phyloP scores from a whole-genome alignment of 2,113 vertebrate genomes.

The Rhinogobius similis region DNA sequence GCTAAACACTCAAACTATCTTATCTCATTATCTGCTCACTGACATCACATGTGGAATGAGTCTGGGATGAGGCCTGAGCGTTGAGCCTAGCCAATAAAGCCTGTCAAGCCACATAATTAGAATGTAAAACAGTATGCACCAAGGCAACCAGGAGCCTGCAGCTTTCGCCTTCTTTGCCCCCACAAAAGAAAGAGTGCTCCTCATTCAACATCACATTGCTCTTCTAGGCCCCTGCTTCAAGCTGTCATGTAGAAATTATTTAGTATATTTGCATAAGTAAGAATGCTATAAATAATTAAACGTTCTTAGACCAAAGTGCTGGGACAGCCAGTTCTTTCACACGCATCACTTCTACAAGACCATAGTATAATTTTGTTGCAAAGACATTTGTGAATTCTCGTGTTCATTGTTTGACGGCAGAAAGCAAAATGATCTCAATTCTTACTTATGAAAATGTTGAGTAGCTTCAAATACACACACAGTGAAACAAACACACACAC shows the following conservation, averaged over 20 bases:
- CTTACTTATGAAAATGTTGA: conserved; percentile 4
- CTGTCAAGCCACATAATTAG: conserved; percentile 76
- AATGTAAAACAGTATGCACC: conserved; percentile 77
- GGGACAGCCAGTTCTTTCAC: conserved; percentile 28
- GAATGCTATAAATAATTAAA: conserved; percentile 78
- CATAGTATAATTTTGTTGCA: conserved; percentile 32
- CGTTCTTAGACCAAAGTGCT: conserved; percentile 36
- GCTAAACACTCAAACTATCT: conserved; percentile 60
- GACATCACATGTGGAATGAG: conserved; percentile 74
- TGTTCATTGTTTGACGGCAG: conserved; percentile 39
- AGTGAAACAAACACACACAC: too few species aligned
- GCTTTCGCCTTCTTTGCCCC: conserved; percentile 65
- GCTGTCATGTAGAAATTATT: conserved; percentile 81
- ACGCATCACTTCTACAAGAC: conserved; percentile 37
- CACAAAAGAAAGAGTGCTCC: conserved; percentile 58
- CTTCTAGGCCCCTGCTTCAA: conserved; percentile 70
- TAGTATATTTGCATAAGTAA: conserved; percentile 81
- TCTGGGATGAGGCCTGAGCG: conserved; percentile 67
- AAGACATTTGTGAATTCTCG: conserved; percentile 15
- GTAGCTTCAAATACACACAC: background rate
- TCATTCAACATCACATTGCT: conserved; percentile 67
- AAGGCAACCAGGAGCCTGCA: conserved; percentile 61
- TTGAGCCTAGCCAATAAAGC: conserved; percentile 73
- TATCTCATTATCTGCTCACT: conserved; percentile 74
- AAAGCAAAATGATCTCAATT: too few species aligned